Percentiles rank a stretch among this genome's conserved stretches.
phyloP scores from a whole-genome alignment of 2,113 vertebrate species.

The Haemorhous mexicanus region DNA sequence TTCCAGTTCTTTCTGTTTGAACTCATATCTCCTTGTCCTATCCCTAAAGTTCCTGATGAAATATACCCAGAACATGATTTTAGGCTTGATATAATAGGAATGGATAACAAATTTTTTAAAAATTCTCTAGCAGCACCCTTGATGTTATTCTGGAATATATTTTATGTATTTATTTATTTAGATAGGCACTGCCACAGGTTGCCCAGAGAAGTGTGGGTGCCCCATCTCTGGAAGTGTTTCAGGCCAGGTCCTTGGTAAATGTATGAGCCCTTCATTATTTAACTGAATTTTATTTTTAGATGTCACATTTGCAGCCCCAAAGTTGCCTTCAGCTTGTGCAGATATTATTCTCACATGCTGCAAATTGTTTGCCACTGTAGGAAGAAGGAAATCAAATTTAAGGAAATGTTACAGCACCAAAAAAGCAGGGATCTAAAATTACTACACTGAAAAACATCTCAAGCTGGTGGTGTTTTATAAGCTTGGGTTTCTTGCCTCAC shows the following conservation, averaged over 20 bases:
- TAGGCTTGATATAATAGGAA: not conserved
- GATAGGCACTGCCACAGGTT: not conserved
- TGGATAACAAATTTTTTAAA: not conserved
- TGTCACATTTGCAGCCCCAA: not conserved
- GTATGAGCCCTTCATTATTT: not conserved
- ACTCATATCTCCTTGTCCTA: not conserved
- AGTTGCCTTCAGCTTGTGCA: not conserved
- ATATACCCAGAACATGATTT: not conserved
- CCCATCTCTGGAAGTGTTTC: not conserved
- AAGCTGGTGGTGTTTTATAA: not conserved
- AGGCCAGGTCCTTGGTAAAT: not conserved
- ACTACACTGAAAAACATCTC: fast-evolving
- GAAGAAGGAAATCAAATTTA: not conserved
- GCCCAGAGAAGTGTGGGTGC: not conserved
- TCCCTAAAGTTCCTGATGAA: not conserved
- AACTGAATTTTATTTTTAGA: not conserved
- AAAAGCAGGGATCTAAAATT: not conserved
- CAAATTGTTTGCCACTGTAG: not conserved
- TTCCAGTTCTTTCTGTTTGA: not conserved
- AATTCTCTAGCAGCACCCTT: not conserved
- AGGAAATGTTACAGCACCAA: not conserved
- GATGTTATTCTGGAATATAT: not conserved
- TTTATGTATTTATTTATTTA: not conserved
- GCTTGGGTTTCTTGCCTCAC: not conserved
- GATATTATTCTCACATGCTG: fast-evolving